These are phyloP conservation scores for Drosophila stalkeri DNA, from an alignment of 2,888 invertebrate species.

Conservation along the genomic window DNA sequence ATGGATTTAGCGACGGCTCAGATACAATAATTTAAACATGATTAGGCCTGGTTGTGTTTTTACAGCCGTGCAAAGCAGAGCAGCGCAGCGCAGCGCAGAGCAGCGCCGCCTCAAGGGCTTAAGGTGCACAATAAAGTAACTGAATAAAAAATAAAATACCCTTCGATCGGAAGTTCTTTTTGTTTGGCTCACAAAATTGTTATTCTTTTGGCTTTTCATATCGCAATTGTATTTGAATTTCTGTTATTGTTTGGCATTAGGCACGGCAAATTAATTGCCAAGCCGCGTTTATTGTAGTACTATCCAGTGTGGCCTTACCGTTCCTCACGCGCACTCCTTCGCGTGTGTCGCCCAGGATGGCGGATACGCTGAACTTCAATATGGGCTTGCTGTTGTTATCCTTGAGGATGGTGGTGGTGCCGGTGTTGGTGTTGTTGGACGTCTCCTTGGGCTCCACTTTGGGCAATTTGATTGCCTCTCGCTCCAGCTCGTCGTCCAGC, in stretches of 20 bases:
- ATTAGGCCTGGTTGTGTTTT: conserved; percentile 84
- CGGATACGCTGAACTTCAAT: conserved; percentile 96
- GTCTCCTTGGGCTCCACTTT: conserved; percentile 73
- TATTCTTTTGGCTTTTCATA: conserved; percentile 75
- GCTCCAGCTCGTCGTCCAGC: conserved; percentile 66
- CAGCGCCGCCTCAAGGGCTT: conserved; percentile 75
- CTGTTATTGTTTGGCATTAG: conserved; percentile 75
- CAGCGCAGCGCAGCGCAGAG: conserved; percentile 28
- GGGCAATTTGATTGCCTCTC: conserved; percentile 73
- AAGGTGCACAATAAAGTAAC: conserved; percentile 59
- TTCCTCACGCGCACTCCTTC: conserved; percentile 85
- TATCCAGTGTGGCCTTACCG: conserved; percentile 76
- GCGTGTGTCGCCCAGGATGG: conserved; percentile 90
- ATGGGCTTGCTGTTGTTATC: conserved; percentile 89
- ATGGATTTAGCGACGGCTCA: conserved; percentile 55
- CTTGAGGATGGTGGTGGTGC: conserved; percentile 83
- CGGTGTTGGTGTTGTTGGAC: conserved; percentile 39
- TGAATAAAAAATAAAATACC: conserved; percentile 53
- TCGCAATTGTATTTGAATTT: conserved; percentile 61
- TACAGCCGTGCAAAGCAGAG: conserved; percentile 77
- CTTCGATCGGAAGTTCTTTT: conserved; percentile 22
- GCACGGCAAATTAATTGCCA: conserved; percentile 74
- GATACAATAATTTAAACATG: conserved; percentile 85
- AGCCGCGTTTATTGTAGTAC: conserved; percentile 58
- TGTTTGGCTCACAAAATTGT: conserved; percentile 47